These are phyloP conservation scores for Balearica regulorum DNA, from an alignment of 2,797 vertebrate species.

Conservation along the genomic window DNA sequence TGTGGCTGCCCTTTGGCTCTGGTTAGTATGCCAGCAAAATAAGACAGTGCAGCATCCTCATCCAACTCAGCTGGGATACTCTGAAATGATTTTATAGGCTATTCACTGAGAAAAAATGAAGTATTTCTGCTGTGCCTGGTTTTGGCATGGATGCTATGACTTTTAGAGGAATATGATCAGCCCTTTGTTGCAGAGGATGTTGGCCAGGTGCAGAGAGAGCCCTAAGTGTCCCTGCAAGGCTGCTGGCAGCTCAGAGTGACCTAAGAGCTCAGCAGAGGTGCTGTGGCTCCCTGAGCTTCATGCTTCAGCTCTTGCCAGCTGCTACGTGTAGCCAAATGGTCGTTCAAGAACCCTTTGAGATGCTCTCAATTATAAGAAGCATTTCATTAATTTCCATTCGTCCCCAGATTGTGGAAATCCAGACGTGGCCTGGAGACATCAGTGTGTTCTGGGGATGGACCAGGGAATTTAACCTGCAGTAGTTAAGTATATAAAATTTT, in stretches of 20 bases:
- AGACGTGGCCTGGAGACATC: not conserved
- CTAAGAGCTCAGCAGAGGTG: not conserved
- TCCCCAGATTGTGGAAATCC: not conserved
- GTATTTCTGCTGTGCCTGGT: not conserved
- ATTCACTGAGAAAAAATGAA: not conserved
- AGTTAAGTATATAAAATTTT: not conserved
- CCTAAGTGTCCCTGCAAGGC: not conserved
- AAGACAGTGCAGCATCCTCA: not conserved
- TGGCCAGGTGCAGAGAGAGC: not conserved
- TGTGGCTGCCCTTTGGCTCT: not conserved
- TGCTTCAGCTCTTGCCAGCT: not conserved
- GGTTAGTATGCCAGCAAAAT: not conserved
- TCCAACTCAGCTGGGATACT: not conserved
- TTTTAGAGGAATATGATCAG: not conserved
- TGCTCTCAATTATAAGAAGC: not conserved
- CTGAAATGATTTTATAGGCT: not conserved
- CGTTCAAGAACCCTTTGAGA: not conserved
- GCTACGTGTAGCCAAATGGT: accelerated
- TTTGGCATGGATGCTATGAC: not conserved
- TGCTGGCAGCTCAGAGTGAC: not conserved
- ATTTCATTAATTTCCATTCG: not conserved
- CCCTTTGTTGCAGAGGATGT: not conserved
- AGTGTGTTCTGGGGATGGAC: not conserved
- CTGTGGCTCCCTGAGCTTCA: not conserved
- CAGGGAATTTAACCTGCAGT: not conserved